Base-by-base conservation (phyloP, 2,113 vertebrate species). In the Colistium nudipinnis region DNA sequence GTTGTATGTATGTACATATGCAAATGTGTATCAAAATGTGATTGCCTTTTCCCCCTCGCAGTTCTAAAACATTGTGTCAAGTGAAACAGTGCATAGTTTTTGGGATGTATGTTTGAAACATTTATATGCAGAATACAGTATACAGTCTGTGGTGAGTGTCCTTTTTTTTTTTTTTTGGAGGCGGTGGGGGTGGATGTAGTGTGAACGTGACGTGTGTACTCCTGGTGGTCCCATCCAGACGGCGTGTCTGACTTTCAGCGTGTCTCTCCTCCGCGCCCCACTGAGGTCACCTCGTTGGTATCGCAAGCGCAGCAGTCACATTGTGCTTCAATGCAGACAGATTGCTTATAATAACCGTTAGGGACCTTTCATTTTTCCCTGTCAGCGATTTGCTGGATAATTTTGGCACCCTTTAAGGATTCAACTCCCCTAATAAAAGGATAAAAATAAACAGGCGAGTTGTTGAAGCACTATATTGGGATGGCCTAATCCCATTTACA, bases 391-490 rank as follows among this genome's bases (percentile, higher is more conserved):
- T 88, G 81, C 83, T 44, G 89, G 91, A 92, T 93, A 93, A 93
- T 94, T 93, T 91, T 93, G 91, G 92, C 92, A 92, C 82, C 87
- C 89, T 92, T 92, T 92, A 93, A 91, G 76, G 89, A 90, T 89
- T 83, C 88, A 87, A 69, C 85, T 90, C 85, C 67, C 86, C 84
- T 93, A 93, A 92, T 91, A 93, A 88, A 88, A 91, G 90, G 91
- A 91, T 93, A 93, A 93, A 93, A 93, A 93, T 94, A 94, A 94
- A 93, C 90, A 88, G 85, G 85, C 83, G 62, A 84, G 88, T 93
- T 91, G 89, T 91, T 82, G 87, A 77, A 85, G 89, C 88, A 88
- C 92, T 94, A 93, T 93, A 93, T 93, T 73, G 79, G 91, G 92
- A 92, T 65, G 81, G 84, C 71, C 53, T 94, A 94, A 94, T 94